phyloP scores from a whole-genome alignment of 2,888 invertebrate genomes.

The Caenorhabditis zanzibari region DNA sequence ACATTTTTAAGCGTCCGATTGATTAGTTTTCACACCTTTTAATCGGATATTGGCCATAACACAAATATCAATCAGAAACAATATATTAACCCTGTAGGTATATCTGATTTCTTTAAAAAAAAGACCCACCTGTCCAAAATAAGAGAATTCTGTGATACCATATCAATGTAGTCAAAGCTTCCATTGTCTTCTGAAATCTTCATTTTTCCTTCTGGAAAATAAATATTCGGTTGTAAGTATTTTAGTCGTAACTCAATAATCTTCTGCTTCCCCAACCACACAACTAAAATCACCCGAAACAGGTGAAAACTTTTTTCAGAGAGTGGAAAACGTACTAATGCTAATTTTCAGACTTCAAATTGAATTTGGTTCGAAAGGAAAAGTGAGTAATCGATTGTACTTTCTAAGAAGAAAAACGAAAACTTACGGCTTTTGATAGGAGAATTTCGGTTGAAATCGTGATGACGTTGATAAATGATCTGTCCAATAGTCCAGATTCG shows the following conservation, averaged over 20 bases:
- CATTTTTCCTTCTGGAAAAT: slow-evolving; percentile 1
- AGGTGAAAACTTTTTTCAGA: slow-evolving; percentile 39
- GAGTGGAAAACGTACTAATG: not conserved
- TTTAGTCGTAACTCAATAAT: slow-evolving; percentile 19
- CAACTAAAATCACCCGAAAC: not conserved
- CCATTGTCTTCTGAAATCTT: slow-evolving; percentile 55
- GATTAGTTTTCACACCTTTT: not conserved
- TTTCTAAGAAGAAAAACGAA: not conserved
- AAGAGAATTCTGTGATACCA: slow-evolving; percentile 57
- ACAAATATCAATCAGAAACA: slow-evolving; percentile 2
- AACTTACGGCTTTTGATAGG: slow-evolving; percentile 53
- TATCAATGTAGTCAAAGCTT: slow-evolving; percentile 64
- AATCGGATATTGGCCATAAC: not conserved
- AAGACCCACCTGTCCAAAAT: slow-evolving; percentile 39
- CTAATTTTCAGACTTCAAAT: not conserved
- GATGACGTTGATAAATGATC: slow-evolving; percentile 57
- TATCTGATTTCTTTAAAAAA: not conserved
- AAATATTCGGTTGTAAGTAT: not conserved
- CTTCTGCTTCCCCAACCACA: not conserved
- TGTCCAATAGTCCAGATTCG: slow-evolving; percentile 63
- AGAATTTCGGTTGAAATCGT: slow-evolving; percentile 37
- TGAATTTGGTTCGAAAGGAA: not conserved
- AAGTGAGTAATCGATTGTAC: slow-evolving; percentile 4
- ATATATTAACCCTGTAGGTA: not conserved
- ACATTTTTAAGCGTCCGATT: not conserved